Evolutionary conservation across 2,888 invertebrate species (phyloP).

Genomic region (Leptothorax acervorum): DNA sequence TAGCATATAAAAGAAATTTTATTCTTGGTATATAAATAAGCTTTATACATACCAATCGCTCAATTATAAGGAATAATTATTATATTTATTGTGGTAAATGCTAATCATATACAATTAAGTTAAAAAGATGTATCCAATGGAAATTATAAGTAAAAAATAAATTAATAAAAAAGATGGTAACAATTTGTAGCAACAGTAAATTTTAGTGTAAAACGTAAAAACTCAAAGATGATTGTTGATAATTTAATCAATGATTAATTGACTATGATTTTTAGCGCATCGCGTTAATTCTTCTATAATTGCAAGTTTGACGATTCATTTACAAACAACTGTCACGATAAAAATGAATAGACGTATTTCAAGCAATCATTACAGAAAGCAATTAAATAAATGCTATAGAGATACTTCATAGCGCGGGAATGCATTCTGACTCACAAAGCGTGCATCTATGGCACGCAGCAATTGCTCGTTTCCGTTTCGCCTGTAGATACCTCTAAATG

Average conservation of each 20-base stretch:
- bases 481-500: constrained; percentile 35
- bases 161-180: not conserved
- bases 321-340: not conserved
- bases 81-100: not conserved
- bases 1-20: not conserved
- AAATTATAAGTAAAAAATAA: constrained; percentile 5
- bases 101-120: not conserved
- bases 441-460: constrained; percentile 26
- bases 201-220: not conserved
- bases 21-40: not conserved
- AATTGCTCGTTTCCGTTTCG: constrained; percentile 28
- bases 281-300: not conserved
- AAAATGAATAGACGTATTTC: not conserved
- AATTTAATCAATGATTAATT: constrained; percentile 1
- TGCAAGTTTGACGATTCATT: not conserved
- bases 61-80: not conserved
- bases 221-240: not conserved
- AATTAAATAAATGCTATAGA: constrained; percentile 28
- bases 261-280: not conserved
- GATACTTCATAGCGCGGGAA: constrained; percentile 2
- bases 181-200: not conserved
- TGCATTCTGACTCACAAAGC: constrained; percentile 17
- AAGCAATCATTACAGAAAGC: constrained; percentile 20
- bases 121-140: not conserved
- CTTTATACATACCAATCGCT: not conserved